These are phyloP conservation scores for Drosophila quadrilineata DNA, from an alignment of 1,140 invertebrate species.

Conservation along the genomic window DNA sequence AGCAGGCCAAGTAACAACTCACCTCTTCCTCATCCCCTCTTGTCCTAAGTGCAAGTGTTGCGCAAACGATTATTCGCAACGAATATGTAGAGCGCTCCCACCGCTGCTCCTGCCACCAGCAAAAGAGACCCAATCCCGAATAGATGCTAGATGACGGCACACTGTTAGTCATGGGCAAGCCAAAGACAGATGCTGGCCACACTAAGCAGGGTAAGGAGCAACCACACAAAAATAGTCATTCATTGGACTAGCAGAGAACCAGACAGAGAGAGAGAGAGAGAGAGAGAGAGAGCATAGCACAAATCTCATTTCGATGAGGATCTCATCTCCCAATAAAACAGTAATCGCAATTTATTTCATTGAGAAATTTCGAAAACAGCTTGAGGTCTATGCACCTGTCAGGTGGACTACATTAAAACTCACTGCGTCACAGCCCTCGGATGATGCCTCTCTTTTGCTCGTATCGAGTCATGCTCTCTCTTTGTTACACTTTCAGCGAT, in stretches of 20 bases:
- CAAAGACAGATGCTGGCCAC: slow-evolving; percentile 17
- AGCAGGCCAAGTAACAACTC: not conserved
- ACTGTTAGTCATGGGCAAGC: slow-evolving; percentile 8
- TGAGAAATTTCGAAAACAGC: slow-evolving; percentile 6
- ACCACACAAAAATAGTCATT: slow-evolving; percentile 42
- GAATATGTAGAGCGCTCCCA: slow-evolving; percentile 13
- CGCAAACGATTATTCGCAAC: slow-evolving; percentile 60
- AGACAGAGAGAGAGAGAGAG: no score
- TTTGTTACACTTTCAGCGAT: not conserved
- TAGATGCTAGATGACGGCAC: slow-evolving; percentile 7
- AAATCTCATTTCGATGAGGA: no score
- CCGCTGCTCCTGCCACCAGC: not conserved
- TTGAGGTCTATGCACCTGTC: slow-evolving; percentile 13
- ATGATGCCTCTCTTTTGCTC: not conserved
- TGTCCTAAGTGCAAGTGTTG: slow-evolving; percentile 31
- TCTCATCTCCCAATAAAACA: no score
- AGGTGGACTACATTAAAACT: slow-evolving; percentile 10
- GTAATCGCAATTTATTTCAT: slow-evolving; percentile 1
- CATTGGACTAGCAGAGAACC: slow-evolving; percentile 20
- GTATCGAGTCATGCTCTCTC: not conserved
- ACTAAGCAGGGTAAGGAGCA: not conserved
- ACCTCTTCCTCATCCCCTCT: not conserved
- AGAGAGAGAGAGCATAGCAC: no score
- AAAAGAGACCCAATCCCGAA: not conserved
- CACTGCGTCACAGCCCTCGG: slow-evolving; percentile 1